These are phyloP conservation scores for Microchirus variegatus DNA, from an alignment of 2,797 vertebrate species.

Conservation along the genomic window DNA sequence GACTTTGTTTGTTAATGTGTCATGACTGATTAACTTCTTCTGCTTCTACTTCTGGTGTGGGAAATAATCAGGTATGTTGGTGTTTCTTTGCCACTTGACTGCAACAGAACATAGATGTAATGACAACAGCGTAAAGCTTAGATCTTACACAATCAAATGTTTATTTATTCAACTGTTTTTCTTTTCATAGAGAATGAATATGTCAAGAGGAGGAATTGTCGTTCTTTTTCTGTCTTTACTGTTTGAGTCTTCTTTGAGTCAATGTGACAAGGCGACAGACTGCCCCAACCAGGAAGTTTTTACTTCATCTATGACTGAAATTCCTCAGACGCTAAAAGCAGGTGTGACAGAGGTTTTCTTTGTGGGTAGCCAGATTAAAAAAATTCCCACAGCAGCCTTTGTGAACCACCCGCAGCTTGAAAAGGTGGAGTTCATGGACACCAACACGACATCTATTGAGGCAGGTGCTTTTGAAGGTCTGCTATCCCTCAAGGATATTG, in stretches of 20 bases:
- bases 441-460: constrained; percentile 71
- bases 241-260: constrained; percentile 31
- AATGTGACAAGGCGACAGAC: background rate
- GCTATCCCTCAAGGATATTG: constrained; percentile 63
- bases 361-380: constrained; percentile 68
- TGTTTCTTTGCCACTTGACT: background rate
- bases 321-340: constrained; percentile 64
- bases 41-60: constrained; percentile 3
- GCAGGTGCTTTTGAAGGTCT: constrained; percentile 83
- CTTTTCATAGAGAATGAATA: constrained; percentile 48
- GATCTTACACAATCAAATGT: too few species aligned
- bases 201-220: constrained; percentile 36
- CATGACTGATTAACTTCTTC: background rate
- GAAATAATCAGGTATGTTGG: constrained; percentile 54
- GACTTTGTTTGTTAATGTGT: background rate
- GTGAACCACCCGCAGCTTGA: constrained; percentile 68
- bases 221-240: constrained; percentile 58
- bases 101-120: background rate
- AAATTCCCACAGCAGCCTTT: constrained; percentile 78
- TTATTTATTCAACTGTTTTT: background rate
- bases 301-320: constrained; percentile 47
- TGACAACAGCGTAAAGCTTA: background rate
- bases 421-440: constrained; percentile 78
- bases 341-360: constrained; percentile 78
- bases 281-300: constrained; percentile 65